Evolutionary conservation across 2,888 invertebrate species (phyloP), one percentile per base, ranked within the genome.

Genomic region (Spialia ferax): DNA sequence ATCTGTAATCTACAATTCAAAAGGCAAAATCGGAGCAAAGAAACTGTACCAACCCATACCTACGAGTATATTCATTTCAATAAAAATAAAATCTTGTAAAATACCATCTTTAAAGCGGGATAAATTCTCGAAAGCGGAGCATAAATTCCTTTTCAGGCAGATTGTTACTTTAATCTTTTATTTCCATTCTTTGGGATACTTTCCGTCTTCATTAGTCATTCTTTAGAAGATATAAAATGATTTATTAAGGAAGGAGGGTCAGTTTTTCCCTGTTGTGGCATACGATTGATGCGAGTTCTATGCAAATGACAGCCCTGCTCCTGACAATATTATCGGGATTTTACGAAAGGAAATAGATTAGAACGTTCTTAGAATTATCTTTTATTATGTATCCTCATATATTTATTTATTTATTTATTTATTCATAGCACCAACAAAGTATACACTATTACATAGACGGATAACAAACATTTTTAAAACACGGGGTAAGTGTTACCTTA

Each of bases 151-250:
- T 76, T 78, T 76, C 77, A 77, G 78, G 79, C 80, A 83, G 80
- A 84, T 83, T 82, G 83, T 83, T 80, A 80, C 82, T 83, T 83
- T 84, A 84, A 85, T 85, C 82, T 86, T 85, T 84, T 85, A 82
- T 83, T 85, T 80, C 78, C 78, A 77, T 81, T 81, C 81, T 80
- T 76, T 71, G 74, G 75, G 78, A 74, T 81, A 78, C 61, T 62
- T 80, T 78, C 79, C 76, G 79, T 83, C 84, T 84, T 87, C 86
- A 87, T 88, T 87, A 86, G 86, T 88, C 86, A 88, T 87, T 85
- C 86, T 82, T 84, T 83, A 80, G 81, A 77, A 77, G 77, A 88
- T 85, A 87, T 89, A 88, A 68, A 86, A 86, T 88, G 86, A 88
- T 89, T 88, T 88, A 89, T 88, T 85, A 84, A 72, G 67, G 73